These are phyloP conservation scores for Tor tambroides DNA, from an alignment of 2,113 vertebrate species.

Conservation along the genomic window DNA sequence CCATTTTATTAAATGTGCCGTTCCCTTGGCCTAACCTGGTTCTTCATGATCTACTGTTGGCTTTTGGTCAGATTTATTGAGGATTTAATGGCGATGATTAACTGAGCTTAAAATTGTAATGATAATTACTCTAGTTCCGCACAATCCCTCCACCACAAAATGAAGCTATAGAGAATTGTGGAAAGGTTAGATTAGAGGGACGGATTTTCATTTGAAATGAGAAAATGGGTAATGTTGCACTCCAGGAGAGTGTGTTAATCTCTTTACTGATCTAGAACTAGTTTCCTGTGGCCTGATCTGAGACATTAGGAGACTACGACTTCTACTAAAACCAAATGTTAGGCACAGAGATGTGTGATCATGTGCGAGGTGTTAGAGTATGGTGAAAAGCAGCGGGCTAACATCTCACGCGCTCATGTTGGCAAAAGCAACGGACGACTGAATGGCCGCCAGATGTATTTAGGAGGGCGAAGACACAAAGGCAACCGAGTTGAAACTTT, in stretches of 20 bases:
- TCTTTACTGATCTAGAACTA: neutral
- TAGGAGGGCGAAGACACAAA: constrained; percentile 59
- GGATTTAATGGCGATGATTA: neutral
- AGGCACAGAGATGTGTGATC: constrained; percentile 37
- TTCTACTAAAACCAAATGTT: neutral
- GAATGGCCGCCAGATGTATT: constrained; percentile 78
- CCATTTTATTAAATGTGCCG: neutral
- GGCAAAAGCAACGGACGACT: constrained; percentile 59
- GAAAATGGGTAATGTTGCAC: neutral
- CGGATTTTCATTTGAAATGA: neutral
- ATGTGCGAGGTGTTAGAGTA: constrained; percentile 66
- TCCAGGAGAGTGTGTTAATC: neutral
- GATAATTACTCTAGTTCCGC: neutral
- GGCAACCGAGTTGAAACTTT: constrained; percentile 42
- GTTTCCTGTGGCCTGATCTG: neutral
- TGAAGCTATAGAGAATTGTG: neutral
- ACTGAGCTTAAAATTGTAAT: neutral
- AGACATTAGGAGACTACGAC: too few relatives aligned
- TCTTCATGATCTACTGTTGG: neutral
- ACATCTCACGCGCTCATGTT: constrained; percentile 71
- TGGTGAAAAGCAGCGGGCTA: constrained; percentile 65
- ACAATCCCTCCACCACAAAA: neutral
- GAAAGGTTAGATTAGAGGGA: neutral
- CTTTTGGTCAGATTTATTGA: neutral
- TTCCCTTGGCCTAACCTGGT: neutral